Evolutionary conservation across 2,797 vertebrate genomes (phyloP).

Genomic region (Lates japonicus): DNA sequence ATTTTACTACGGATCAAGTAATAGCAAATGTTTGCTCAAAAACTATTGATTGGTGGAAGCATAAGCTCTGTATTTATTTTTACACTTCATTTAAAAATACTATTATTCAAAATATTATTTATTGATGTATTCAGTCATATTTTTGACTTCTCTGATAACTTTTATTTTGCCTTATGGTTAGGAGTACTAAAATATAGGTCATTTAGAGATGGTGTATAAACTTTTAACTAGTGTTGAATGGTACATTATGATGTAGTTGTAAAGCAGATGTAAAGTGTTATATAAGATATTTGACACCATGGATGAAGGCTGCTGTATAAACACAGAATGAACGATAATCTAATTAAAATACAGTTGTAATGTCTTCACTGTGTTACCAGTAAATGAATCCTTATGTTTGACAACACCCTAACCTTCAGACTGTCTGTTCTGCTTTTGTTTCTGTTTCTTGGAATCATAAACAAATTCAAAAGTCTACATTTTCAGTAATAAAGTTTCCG

Average conservation of each 20-base stretch:
- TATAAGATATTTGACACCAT: too few species aligned
- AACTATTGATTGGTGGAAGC: too few species aligned
- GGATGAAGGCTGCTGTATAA: neutral
- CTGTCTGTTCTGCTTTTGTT: neutral
- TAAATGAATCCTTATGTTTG: neutral
- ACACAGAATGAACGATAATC: neutral
- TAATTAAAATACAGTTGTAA: neutral
- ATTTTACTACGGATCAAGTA: too few species aligned
- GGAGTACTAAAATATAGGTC: neutral
- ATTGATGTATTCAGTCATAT: neutral
- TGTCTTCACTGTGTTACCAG: neutral
- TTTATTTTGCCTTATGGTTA: too few species aligned
- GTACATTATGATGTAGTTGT: too few species aligned
- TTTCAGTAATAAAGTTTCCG: neutral
- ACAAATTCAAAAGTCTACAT: constrained; percentile 41
- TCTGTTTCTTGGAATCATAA: constrained; percentile 33
- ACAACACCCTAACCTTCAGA: neutral
- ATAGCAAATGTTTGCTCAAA: too few species aligned
- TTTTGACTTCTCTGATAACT: neutral
- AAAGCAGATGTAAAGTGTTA: too few species aligned
- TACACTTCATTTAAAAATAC: too few species aligned
- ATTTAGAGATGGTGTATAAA: too few species aligned
- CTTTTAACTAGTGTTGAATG: too few species aligned
- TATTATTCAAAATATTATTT: too few species aligned
- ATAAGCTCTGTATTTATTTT: too few species aligned